Percentiles rank a stretch among this genome's conserved stretches.
phyloP scores from a whole-genome alignment of 2,113 vertebrate genomes.

The Gorsachius goisagi region DNA sequence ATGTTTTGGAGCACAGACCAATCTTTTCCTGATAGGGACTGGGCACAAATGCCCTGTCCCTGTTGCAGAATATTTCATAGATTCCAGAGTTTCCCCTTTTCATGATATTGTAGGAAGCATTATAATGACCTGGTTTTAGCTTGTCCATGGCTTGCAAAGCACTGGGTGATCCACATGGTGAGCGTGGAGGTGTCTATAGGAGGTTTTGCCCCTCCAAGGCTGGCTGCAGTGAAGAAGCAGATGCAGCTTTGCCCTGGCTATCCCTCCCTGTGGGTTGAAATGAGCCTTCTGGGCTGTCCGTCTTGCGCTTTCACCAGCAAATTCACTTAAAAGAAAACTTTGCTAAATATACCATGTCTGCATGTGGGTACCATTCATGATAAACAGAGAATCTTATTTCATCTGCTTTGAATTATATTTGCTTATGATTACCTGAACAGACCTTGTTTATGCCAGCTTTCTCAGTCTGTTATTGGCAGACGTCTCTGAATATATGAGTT shows the following conservation, averaged over 20 bases:
- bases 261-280: fast-evolving
- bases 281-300: not conserved
- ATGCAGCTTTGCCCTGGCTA: not conserved
- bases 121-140: not conserved
- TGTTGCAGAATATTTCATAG: not conserved
- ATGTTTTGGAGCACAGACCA: not conserved
- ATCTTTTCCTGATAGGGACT: not conserved
- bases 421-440: conserved; percentile 48
- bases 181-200: fast-evolving
- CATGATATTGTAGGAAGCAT: fast-evolving
- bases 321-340: not conserved
- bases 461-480: not conserved
- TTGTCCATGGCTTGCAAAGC: not conserved
- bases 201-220: not conserved
- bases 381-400: conserved; percentile 1
- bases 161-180: not conserved
- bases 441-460: conserved; percentile 7
- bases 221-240: not conserved
- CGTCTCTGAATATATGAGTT: not conserved
- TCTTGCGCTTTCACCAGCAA: not conserved
- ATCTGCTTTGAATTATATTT: conserved; percentile 7
- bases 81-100: not conserved
- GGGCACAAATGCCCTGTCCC: not conserved
- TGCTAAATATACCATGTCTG: not conserved
- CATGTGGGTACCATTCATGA: not conserved